Evolutionary conservation across 2,113 vertebrate genomes (phyloP).

Genomic region (Gymnarchus niloticus): DNA sequence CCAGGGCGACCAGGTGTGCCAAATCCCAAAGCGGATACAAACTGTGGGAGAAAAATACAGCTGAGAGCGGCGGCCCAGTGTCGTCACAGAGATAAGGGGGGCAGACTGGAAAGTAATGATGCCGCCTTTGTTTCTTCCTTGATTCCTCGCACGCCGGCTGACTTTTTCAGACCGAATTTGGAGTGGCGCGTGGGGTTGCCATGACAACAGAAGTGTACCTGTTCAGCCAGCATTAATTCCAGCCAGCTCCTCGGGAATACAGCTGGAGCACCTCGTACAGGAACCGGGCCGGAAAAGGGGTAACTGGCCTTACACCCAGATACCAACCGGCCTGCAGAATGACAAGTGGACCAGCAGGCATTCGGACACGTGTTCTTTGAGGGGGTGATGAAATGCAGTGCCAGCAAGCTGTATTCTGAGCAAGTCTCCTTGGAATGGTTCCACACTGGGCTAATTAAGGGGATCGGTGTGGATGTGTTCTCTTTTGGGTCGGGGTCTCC

Average conservation of each 20-base stretch:
- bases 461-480: constrained; percentile 27
- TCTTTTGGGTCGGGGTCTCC: constrained; percentile 36
- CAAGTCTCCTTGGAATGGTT: constrained; percentile 29
- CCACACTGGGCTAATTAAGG: no score
- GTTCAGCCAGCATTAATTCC: constrained; percentile 9
- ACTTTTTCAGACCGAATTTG: background rate
- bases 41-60: background rate
- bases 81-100: background rate
- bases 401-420: constrained; percentile 28
- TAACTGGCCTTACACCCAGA: background rate
- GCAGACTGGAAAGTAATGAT: background rate
- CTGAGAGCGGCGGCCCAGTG: background rate
- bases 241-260: background rate
- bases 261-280: background rate
- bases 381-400: constrained; percentile 38
- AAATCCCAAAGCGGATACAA: background rate
- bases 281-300: no score
- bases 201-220: constrained; percentile 1
- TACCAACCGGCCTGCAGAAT: background rate
- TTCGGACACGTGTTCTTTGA: constrained; percentile 21
- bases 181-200: constrained; percentile 13
- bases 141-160: background rate
- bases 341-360: constrained; percentile 39
- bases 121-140: background rate
- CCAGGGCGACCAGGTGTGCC: background rate